Base-by-base conservation (phyloP, 2,797 vertebrate genomes). In the Alectoris magna region DNA sequence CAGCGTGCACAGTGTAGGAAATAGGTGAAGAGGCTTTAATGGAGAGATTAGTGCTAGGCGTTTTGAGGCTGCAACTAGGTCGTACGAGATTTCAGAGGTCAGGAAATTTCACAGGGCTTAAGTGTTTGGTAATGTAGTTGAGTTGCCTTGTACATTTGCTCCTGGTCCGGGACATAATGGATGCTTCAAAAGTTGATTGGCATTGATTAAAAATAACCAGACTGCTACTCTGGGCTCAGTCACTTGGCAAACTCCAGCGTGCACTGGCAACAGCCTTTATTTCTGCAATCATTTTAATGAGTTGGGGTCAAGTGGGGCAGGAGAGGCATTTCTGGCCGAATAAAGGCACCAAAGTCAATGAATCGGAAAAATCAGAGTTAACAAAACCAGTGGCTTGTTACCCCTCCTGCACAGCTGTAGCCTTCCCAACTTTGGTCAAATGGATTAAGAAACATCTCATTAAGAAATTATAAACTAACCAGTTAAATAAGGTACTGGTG, bases 41-140 rank as follows among this genome's bases (percentile, higher is more conserved):
- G 98, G 97, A 97, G 97, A 98, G 97, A 98, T 98, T 98, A 98
- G 90, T 5, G 77, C 95, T 93, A 90, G 90, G 87, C 77, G 34
- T 46, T 84, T 89, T 91, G 89, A 82, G 86, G 91, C 96, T 91
- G 70, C 89, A 95, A 96, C 66, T 51, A 91, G 97, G 96, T 97
- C 96, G 76, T 97, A 96, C 97, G 94, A 97, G 97, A 97, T 98
- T 98, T 97, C 92, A 97, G 96, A 94, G 97, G 97, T 96, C 97
- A 95, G 97, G 84, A 96, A 97, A 97, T 96, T 96, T 97, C 96
- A 95, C 95, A 78, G 95, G 97, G 97, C 94, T 97, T 98, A 97
- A 97, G 95, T 97, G 96, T 97, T 97, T 97, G 95, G 95, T 97
- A 98, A 97, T 97, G 95, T 93, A 96, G 95, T 96, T 96, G 96